Base-by-base conservation (phyloP, 2,113 vertebrate species). In the Anseranas semipalmata region DNA sequence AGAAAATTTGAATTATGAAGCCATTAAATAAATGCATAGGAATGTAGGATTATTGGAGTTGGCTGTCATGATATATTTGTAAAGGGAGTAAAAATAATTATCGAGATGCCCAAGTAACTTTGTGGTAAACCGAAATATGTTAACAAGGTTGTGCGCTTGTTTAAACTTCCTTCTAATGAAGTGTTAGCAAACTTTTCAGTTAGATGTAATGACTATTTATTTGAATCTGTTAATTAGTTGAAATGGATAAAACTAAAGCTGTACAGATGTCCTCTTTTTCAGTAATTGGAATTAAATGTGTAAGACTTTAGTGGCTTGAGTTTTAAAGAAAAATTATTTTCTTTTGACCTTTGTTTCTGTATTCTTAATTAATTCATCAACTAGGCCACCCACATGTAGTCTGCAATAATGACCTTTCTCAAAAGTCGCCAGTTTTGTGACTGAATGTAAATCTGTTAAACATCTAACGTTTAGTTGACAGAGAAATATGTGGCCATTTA, bases 81-180 rank as follows among this genome's bases (percentile, higher is more conserved):
- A 96, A 95, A 95, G 63, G 77, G 89, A 97, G 89, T 95, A 94
- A 94, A 97, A 97, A 90, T 95, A 97, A 94, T 96, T 97, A 81
- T 95, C 19, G 22, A 84, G 73, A 83, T 94, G 70, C 92, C 92
- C 82, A 45, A 93, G 79, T 93, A 96, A 94, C 89, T 95, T 91
- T 97, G 95, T 97, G 96, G 96, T 96, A 97, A 97, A 96, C 93
- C 95, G 93, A 96, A 97, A 96, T 98, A 93, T 93, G 85, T 97
- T 98, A 97, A 94, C 95, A 98, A 97, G 97, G 95, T 81, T 97
- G 85, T 85, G 96, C 94, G 97, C 86, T 97, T 97, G 89, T 98
- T 97, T 98, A 97, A 98, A 97, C 96, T 96, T 93, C 92, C 80
- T 93, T 96, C 98, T 98, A 98, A 98, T 98, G 97, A 98, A 97